Evolutionary conservation across 2,888 invertebrate genomes (phyloP), one percentile per base, ranked within the genome.

Genomic region (Caenorhabditis japonica): DNA sequence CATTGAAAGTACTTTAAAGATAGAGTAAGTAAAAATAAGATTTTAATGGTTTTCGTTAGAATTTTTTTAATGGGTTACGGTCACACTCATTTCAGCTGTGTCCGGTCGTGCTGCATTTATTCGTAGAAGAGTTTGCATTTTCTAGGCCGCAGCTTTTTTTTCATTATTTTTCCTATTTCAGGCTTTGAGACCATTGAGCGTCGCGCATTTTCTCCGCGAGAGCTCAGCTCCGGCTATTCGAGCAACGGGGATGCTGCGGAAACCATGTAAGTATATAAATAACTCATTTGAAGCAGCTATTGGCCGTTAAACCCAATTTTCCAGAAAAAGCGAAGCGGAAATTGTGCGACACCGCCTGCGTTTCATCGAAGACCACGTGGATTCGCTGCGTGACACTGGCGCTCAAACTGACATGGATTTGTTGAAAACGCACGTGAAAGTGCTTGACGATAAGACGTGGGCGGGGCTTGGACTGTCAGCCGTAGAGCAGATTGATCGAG

Each of bases 401-500:
- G 49, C 44, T 8, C 56, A 56, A 39, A 62, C 62, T 8, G 61
- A 62, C 23, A 61, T 56, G 58, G 56, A 61, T 43, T 52, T 61
- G 15, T 44, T 68, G 13, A 51, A 58, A 21, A 58, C 58, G 4
- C 52, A 52, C 38, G 56, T 68, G 10, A 58, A 68, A 73, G 59
- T 74, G 21, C 53, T 82, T 44, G 80, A 83, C 55, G 79, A 80
- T 49, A 76, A 72, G 34, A 73, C 72, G 13, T 83, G 83, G 83
- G 60, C 73, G 13, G 81, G 77, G 4, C 71, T 80, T 13, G 83
- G 81, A 13, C 60, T 82, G 4, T 78, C 80, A 8, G 84, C 82
- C 0, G 78, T 83, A 4, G 81, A 77, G 34, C 81, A 82, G 23
- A 79, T 84, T 36, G 84, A 84, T 47, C 69, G 77, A 55, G 83